These are phyloP conservation scores for Australoheros scitulus DNA, from an alignment of 2,113 vertebrate genomes.

Conservation along the genomic window DNA sequence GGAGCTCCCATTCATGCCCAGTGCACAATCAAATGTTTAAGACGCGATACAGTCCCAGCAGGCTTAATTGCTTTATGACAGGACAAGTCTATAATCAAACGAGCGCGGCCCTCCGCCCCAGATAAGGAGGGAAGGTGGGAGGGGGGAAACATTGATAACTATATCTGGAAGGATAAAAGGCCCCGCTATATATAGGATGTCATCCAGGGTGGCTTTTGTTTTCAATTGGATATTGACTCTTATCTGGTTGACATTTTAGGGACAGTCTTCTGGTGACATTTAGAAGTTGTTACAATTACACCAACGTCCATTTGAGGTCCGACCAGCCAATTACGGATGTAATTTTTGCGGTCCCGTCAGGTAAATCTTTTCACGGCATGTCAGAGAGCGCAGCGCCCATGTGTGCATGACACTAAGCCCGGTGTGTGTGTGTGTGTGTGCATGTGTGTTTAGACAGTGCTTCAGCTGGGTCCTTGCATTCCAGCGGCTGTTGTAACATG, in stretches of 20 bases:
- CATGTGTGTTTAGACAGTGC: slow-evolving; percentile 58
- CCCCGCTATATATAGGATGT: slow-evolving; percentile 53
- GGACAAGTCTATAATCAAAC: slow-evolving; percentile 64
- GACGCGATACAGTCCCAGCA: slow-evolving; percentile 28
- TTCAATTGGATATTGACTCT: slow-evolving; percentile 58
- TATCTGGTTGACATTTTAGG: slow-evolving; percentile 75
- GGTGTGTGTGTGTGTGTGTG: not conserved
- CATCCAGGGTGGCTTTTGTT: slow-evolving; percentile 53
- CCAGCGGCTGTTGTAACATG: slow-evolving; percentile 94
- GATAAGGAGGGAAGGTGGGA: slow-evolving; percentile 22
- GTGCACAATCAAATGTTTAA: slow-evolving; percentile 20
- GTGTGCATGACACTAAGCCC: slow-evolving; percentile 25
- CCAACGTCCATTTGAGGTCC: slow-evolving; percentile 29
- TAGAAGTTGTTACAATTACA: slow-evolving; percentile 62
- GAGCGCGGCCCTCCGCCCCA: slow-evolving; percentile 8
- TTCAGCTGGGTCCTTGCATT: slow-evolving; percentile 84
- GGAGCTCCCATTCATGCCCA: not conserved
- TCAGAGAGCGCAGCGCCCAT: slow-evolving; percentile 31
- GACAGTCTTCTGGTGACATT: slow-evolving; percentile 70
- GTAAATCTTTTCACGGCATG: slow-evolving; percentile 38
- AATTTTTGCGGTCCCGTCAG: slow-evolving; percentile 13
- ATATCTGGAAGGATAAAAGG: slow-evolving; percentile 50
- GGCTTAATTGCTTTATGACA: slow-evolving; percentile 65
- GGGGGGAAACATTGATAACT: slow-evolving; percentile 42
- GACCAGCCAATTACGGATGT: slow-evolving; percentile 59